Evolutionary conservation across 2,113 vertebrate genomes (phyloP), one percentile per base, ranked within the genome.

Genomic region (Leucopsar rothschildi): DNA sequence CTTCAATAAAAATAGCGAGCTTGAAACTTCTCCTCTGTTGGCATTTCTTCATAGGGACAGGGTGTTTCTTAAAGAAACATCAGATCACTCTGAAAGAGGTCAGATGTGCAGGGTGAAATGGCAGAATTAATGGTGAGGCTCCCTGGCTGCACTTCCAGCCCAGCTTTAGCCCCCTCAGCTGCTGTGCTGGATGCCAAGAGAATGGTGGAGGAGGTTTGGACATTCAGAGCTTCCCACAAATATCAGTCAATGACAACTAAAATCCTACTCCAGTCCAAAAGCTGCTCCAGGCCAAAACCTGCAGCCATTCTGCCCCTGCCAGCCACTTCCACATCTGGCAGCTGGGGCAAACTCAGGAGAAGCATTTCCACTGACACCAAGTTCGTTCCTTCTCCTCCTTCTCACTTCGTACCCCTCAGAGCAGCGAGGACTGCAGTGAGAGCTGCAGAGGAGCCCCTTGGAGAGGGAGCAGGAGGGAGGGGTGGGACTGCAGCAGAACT

Each of bases 11-110:
- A 97, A 93, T 76, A 96, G 90, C 33, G 49, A 84, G 80, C 39
- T 77, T 83, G 69, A 95, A 93, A 96, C 76, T 78, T 86, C 89
- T 93, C 72, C 57, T 86, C 96, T 83, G 77, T 35, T 96, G 96
- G 94, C 92, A 95, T 94, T 93, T 91, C 82, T 95, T 97, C 94
- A 96, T 63, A 93, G 84, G 90, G 75, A 92, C 8, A 15, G 81
- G 75, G 90, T 95, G 94, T 91, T 95, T 88, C 91, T 97, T 96
- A 93, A 95, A 97, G 95, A 93, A 96, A 95, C 75, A 93, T 90
- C 81, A 89, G 45, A 87, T 91, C 65, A 65, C 86, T 93, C 75
- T 82, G 79, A 55, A 90, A 73, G 93, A 94, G 89, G 91, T 91
- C 90, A 95, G 75, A 95, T 91, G 75, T 91, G 63, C 66, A 59